phyloP scores from a whole-genome alignment of 2,888 invertebrate species.

The Agrotis puta region DNA sequence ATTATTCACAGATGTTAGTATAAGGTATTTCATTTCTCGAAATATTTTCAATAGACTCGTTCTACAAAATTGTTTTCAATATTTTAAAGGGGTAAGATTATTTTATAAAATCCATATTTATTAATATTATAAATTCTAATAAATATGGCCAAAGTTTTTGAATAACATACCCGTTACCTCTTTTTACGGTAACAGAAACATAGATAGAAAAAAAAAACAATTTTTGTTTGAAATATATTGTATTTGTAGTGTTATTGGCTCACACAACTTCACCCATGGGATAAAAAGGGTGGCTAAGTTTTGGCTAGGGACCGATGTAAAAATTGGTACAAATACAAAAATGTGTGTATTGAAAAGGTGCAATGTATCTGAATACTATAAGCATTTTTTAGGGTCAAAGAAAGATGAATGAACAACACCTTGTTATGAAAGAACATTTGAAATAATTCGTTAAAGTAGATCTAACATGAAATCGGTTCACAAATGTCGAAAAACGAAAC shows the following conservation, averaged over 20 bases:
- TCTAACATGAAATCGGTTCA: too few relatives aligned
- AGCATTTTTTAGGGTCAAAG: not conserved
- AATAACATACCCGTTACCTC: not conserved
- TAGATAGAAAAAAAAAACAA: conserved; percentile 4
- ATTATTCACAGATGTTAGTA: too few relatives aligned
- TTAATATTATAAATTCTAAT: too few relatives aligned
- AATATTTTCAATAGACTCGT: conserved; percentile 16
- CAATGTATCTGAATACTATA: not conserved
- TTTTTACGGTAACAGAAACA: not conserved
- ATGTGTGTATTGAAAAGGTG: not conserved
- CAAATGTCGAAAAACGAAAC: too few relatives aligned
- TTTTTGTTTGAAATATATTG: conserved; percentile 24
- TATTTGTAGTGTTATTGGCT: conserved; percentile 28
- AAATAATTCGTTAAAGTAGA: too few relatives aligned
- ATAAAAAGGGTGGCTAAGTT: not conserved
- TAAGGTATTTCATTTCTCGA: too few relatives aligned
- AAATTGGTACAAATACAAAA: not conserved
- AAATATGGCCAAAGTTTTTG: not conserved
- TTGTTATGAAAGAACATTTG: too few relatives aligned
- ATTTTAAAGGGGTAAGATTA: conserved; percentile 12
- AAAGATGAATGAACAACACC: not conserved
- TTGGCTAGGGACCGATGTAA: conserved; percentile 13
- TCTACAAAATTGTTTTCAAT: conserved; percentile 12
- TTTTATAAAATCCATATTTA: conserved; percentile 3
- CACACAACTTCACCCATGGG: conserved; percentile 27